phyloP scores from a whole-genome alignment of 2,888 invertebrate genomes.

The Pyrrhosoma nymphula region DNA sequence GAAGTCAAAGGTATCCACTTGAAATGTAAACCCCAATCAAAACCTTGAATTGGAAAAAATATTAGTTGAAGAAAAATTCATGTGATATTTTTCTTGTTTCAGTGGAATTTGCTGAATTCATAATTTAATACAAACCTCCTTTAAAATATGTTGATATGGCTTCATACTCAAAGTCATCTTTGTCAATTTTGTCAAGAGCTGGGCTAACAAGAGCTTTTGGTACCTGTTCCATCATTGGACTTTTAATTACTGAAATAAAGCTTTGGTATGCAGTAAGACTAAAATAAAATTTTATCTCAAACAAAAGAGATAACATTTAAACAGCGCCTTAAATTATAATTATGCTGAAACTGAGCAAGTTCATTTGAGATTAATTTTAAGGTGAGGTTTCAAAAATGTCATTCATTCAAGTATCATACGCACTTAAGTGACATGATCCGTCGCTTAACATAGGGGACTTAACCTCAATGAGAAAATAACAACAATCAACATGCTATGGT shows the following conservation, averaged over 20 bases:
- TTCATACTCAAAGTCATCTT: slow-evolving; percentile 60
- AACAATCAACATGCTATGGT: too few relatives aligned
- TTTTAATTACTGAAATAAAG: slow-evolving; percentile 36
- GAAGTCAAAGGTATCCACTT: slow-evolving; percentile 60
- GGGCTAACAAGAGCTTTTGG: slow-evolving; percentile 58
- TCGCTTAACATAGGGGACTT: too few relatives aligned
- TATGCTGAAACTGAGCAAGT: background rate
- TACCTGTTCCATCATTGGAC: slow-evolving; percentile 38
- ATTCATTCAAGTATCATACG: too few relatives aligned
- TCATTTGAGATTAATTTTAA: background rate
- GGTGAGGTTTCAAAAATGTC: background rate
- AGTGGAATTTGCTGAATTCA: background rate
- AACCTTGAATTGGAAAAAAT: background rate
- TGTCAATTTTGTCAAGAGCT: slow-evolving; percentile 50
- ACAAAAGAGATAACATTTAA: background rate
- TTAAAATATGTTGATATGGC: slow-evolving; percentile 46
- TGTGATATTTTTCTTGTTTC: background rate
- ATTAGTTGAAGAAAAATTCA: background rate
- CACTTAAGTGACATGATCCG: too few relatives aligned
- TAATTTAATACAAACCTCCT: slow-evolving; percentile 13
- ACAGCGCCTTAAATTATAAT: background rate
- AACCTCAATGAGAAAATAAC: too few relatives aligned
- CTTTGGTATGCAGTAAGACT: slow-evolving; percentile 3
- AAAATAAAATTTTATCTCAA: background rate
- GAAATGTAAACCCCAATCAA: slow-evolving; percentile 49